phyloP scores from a whole-genome alignment of 2,888 invertebrate species.

The Listrodromus nycthemerus region DNA sequence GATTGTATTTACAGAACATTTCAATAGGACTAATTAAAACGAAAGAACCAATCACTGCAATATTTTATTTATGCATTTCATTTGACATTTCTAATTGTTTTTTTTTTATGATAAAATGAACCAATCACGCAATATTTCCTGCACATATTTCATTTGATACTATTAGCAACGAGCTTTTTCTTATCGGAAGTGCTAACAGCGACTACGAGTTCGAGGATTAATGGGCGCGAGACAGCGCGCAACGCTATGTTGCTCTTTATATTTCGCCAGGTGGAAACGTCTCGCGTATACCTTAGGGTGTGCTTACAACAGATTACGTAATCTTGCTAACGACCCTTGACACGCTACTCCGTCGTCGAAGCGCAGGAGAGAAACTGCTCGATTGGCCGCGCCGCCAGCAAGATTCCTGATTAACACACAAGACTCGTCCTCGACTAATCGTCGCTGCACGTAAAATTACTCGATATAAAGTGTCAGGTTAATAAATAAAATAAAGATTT shows the following conservation, averaged over 20 bases:
- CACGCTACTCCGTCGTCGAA: constrained; percentile 67
- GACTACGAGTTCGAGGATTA: constrained; percentile 11
- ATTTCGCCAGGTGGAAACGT: constrained; percentile 51
- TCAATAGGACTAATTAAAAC: too few species aligned
- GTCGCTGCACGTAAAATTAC: constrained; percentile 27
- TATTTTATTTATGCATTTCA: too few species aligned
- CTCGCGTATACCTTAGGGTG: constrained; percentile 66
- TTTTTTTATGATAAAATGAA: too few species aligned
- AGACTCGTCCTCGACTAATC: constrained; percentile 29
- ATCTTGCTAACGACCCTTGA: constrained; percentile 75
- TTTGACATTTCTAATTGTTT: too few species aligned
- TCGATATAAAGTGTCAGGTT: neutral
- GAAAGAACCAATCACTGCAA: too few species aligned
- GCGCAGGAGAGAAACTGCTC: constrained; percentile 26
- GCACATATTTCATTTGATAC: neutral
- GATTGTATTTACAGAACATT: too few species aligned
- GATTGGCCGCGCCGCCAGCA: constrained; percentile 44
- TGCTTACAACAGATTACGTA: constrained; percentile 72
- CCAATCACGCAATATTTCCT: too few species aligned
- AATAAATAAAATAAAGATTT: neutral
- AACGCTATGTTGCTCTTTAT: constrained; percentile 51
- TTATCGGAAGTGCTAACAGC: neutral
- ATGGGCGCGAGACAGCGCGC: constrained; percentile 28
- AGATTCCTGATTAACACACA: constrained; percentile 56
- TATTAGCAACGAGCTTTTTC: constrained; percentile 4